Evolutionary conservation across 1,140 invertebrate genomes (phyloP).

Genomic region (Polypedilum vanderplanki): DNA sequence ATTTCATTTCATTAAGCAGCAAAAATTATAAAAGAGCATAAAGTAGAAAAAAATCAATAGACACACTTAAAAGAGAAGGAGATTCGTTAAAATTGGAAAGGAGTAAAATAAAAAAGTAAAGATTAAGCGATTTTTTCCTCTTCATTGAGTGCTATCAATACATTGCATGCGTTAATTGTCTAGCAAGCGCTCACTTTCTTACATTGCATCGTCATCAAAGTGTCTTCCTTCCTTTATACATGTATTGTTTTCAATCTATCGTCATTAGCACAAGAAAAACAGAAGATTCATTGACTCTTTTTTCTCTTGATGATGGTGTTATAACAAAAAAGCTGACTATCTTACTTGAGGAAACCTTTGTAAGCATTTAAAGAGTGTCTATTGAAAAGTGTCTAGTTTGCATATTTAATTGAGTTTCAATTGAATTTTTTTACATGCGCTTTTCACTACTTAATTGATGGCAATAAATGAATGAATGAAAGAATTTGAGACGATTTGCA

Average conservation of each 20-base stretch:
- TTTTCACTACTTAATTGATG: not conserved
- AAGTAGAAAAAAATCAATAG: not conserved
- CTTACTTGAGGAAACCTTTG: not conserved
- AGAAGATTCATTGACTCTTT: conserved; percentile 18
- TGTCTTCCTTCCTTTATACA: not conserved
- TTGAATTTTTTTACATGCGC: not conserved
- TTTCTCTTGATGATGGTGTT: not conserved
- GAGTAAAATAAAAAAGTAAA: not conserved
- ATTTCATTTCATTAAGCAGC: too few relatives aligned
- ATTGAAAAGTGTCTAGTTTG: not conserved
- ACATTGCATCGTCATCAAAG: conserved; percentile 11
- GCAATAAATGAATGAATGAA: too few relatives aligned
- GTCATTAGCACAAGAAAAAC: not conserved
- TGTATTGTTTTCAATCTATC: not conserved
- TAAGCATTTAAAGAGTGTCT: not conserved
- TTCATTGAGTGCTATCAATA: not conserved
- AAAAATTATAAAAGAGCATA: not conserved
- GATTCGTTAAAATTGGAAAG: not conserved
- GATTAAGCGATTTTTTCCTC: conserved; percentile 13
- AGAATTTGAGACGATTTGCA: too few relatives aligned
- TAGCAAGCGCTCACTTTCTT: not conserved
- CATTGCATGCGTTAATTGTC: not conserved
- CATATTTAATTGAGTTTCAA: conserved; percentile 5
- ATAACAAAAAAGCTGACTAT: not conserved
- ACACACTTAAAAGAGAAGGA: not conserved